Evolutionary conservation across 2,113 vertebrate species (phyloP).

Genomic region (Cyanoderma ruficeps): DNA sequence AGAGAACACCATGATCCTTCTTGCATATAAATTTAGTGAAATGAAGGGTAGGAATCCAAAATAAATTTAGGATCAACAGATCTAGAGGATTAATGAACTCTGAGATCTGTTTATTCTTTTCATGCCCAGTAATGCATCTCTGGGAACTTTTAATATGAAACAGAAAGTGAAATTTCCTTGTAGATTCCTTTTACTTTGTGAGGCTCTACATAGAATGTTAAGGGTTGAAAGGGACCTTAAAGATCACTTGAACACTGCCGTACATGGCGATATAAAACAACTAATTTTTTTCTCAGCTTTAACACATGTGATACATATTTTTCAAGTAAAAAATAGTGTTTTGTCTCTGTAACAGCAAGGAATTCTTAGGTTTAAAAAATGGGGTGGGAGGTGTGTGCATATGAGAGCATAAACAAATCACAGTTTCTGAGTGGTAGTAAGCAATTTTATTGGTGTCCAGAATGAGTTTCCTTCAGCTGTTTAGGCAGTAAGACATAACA

Average conservation of each 20-base stretch:
- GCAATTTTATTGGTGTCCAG: neutral
- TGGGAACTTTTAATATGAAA: neutral
- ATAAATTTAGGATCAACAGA: neutral
- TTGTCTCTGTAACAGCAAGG: neutral
- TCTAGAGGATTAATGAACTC: neutral
- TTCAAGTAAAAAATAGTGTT: neutral
- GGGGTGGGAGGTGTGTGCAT: rapidly evolving
- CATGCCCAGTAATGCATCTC: neutral
- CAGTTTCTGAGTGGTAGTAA: neutral
- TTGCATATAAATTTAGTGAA: neutral
- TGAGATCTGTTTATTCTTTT: neutral
- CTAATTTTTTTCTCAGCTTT: neutral
- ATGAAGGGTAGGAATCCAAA: neutral
- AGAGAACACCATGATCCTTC: neutral
- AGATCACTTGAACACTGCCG: neutral
- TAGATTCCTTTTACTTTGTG: neutral
- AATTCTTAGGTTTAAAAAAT: neutral
- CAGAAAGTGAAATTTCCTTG: neutral
- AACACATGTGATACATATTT: neutral
- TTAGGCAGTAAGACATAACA: neutral
- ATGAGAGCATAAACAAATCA: neutral
- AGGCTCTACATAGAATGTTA: neutral
- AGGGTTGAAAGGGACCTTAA: neutral
- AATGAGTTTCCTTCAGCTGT: neutral
- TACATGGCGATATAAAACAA: neutral